Percentiles rank a stretch among this genome's conserved stretches.
These are phyloP conservation scores for Ephialtes manifestator DNA, from an alignment of 2,888 invertebrate species.

Conservation along the genomic window DNA sequence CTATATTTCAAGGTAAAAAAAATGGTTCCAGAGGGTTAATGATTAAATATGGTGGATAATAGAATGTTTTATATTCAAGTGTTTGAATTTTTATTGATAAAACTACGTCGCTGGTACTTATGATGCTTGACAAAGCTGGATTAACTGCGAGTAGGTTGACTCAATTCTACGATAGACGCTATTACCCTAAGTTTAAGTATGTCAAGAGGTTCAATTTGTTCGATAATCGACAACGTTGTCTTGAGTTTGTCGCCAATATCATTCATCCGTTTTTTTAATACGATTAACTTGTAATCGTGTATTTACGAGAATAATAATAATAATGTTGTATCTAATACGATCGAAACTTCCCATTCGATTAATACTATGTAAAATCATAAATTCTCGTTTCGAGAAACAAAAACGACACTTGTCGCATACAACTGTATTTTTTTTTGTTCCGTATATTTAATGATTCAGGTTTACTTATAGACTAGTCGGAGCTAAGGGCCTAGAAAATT, in stretches of 20 bases:
- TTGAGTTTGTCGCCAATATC: background rate
- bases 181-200: conserved; percentile 47
- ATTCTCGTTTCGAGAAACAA: conserved; percentile 12
- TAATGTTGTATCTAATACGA: conserved; percentile 49
- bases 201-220: conserved; percentile 23
- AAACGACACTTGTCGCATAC: conserved; percentile 17
- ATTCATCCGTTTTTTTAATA: conserved; percentile 4
- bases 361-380: conserved; percentile 56
- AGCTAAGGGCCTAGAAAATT: conserved; percentile 46
- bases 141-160: conserved; percentile 35
- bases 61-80: conserved; percentile 37
- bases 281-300: conserved; percentile 34
- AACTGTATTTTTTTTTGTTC: conserved; percentile 4
- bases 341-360: conserved; percentile 60
- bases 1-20: background rate
- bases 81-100: conserved; percentile 77
- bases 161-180: conserved; percentile 30
- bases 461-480: conserved; percentile 47
- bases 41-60: conserved; percentile 1
- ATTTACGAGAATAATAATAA: conserved; percentile 26
- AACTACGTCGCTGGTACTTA: conserved; percentile 72
- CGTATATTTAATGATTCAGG: conserved; percentile 37
- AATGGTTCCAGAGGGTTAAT: background rate
- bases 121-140: conserved; percentile 75
- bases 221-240: conserved; percentile 24